phyloP scores from a whole-genome alignment of 1,140 invertebrate species.

The Metaphire vulgaris region DNA sequence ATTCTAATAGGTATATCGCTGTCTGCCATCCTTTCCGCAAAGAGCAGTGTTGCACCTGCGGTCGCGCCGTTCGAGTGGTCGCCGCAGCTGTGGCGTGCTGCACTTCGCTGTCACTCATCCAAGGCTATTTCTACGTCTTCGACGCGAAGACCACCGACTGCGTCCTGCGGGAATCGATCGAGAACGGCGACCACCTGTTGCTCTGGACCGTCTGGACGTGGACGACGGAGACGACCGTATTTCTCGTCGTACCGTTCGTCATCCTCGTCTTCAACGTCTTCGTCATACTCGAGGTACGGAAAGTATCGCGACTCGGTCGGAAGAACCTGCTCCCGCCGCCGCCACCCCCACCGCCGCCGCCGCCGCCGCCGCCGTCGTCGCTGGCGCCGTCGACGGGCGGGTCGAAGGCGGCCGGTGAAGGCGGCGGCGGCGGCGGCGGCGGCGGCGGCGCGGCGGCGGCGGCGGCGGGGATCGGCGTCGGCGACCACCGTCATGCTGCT shows the following conservation, averaged over 20 bases:
- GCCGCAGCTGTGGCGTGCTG: conserved; percentile 28
- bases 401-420: neutral
- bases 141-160: conserved; percentile 28
- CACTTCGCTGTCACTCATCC: conserved; percentile 36
- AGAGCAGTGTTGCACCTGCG: conserved; percentile 70
- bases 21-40: conserved; percentile 68
- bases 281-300: conserved; percentile 45
- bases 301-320: neutral
- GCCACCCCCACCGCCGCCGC: too few species aligned
- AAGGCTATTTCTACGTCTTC: conserved; percentile 48
- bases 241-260: conserved; percentile 41
- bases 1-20: conserved; percentile 75
- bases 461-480: conserved; percentile 30
- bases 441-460: too few species aligned
- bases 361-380: too few species aligned
- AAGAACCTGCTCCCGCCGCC: too few species aligned
- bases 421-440: neutral
- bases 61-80: conserved; percentile 64
- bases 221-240: conserved; percentile 42
- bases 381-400: too few species aligned
- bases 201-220: conserved; percentile 43
- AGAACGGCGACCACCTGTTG: conserved; percentile 11
- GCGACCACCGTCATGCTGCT: conserved; percentile 46
- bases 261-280: conserved; percentile 46
- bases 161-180: conserved; percentile 18